Base-by-base conservation (phyloP, 2,113 vertebrate genomes). In the Sturnira hondurensis region DNA sequence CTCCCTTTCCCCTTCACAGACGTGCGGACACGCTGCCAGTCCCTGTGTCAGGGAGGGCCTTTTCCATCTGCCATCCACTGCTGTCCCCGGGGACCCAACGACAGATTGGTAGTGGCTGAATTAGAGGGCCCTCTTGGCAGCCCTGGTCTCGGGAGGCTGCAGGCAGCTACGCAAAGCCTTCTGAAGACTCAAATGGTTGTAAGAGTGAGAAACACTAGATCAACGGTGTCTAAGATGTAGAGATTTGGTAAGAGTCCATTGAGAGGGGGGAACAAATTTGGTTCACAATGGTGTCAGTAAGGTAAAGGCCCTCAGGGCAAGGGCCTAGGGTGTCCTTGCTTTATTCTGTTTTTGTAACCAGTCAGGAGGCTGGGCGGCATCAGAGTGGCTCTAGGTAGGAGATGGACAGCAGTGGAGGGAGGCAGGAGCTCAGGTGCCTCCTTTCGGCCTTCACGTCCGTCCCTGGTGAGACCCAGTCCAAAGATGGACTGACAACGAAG, bases 201-300 rank as follows among this genome's bases (percentile, higher is more conserved):
- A 19, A 94, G 58, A 61, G 56, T 31, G 94, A 90, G 65, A 87
- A 77, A 82, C 38, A 78, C 31, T 68, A 50, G 71, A 74, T 70
- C 17, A n/a, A 4, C 31, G 89, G 38, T 4, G 54, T 93, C 54
- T 68, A 95, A 93, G 67, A 94, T 71, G 63, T 5, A 80, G 67
- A 70, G 78, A 68, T 93, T 86, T 96, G 84, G 33, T 43, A 82
- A 85, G 74, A 90, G 67, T 63, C n/a, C 86, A 1, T 63, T 94
- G 82, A 77, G 86, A 93, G 71, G 94, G 80, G 36, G 45, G 78
- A 91, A 76, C n/a, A 86, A 91, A 93, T 74, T 28, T 36, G 73
- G 54, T 86, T 97, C 22, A 83, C 38, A 80, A 86, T 78, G 45
- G 38, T 41, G 85, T 81, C 77, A 54, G 87, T 71, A 77, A 81